Evolutionary conservation across 2,888 invertebrate species (phyloP), one percentile per base, ranked within the genome.

Genomic region (Cyclophora punctaria): DNA sequence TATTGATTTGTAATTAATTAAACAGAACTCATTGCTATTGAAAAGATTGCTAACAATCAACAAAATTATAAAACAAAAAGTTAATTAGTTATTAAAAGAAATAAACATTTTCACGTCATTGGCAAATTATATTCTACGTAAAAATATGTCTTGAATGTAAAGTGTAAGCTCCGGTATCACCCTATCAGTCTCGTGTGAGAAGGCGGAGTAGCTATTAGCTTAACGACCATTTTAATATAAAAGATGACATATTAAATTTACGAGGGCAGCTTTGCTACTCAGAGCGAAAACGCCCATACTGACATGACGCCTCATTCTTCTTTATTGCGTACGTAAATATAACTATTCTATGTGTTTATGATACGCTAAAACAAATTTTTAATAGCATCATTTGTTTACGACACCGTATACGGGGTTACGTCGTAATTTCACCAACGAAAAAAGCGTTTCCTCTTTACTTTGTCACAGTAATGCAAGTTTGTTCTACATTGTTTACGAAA

Each of bases 171-270:
- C 57, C 69, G 64, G 71, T 66, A 73, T 79, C 77, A 77, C 76
- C 78, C 75, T 79, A 80, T 79, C 78, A 76, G 67, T 74, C 65
- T 71, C 66, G 74, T 73, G 76, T 67, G 73, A 66, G 66, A 73
- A 79, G 79, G 80, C 78, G 78, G 76, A 76, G 79, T 70, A 68
- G 83, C 83, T 86, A 86, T 86, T 84, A 87, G 82, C 83, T 81
- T 85, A 86, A 86, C 86, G 86, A 84, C 81, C 80, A 80, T 86
- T 87, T 87, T 87, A 84, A 85, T 87, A 87, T 83, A 80, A 78
- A 76, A 85, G 84, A 84, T 85, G 85, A 87, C 82, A 83, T 86
- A 83, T 86, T 86, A 85, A 85, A 85, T 86, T 86, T 85, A 85
- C 82, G 85, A 87, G 77, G 76, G 71, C 73, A 78, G 80, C 37